Percentiles rank a stretch among this genome's conserved stretches.
These are phyloP conservation scores for Tupiocoris notatus DNA, from an alignment of 2,888 invertebrate genomes.

Conservation along the genomic window DNA sequence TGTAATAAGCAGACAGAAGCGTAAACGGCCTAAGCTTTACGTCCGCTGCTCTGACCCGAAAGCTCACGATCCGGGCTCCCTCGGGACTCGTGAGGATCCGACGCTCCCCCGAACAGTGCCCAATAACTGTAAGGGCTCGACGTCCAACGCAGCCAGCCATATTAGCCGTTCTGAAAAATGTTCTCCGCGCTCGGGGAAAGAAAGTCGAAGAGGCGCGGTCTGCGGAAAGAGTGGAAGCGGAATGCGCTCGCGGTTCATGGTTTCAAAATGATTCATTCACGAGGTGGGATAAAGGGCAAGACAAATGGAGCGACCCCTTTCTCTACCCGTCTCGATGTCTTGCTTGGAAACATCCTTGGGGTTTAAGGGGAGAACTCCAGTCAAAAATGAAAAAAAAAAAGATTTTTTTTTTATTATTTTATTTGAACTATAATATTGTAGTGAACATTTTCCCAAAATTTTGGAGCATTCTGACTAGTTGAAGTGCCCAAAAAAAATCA, in stretches of 20 bases:
- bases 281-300: conserved; percentile 38
- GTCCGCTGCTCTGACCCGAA: background rate
- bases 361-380: conserved; percentile 8
- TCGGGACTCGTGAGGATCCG: background rate
- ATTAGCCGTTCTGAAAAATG: conserved; percentile 37
- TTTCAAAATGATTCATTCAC: conserved; percentile 41
- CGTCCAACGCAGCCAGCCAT: background rate
- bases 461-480: too few relatives aligned
- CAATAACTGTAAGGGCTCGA: conserved; percentile 25
- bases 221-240: background rate
- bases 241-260: conserved; percentile 28
- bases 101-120: conserved; percentile 8
- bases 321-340: background rate
- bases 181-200: conserved; percentile 7
- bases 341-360: background rate
- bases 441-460: too few relatives aligned
- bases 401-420: too few relatives aligned
- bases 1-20: too few relatives aligned
- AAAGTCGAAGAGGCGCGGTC: conserved; percentile 6
- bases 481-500: too few relatives aligned
- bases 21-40: too few relatives aligned
- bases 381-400: background rate
- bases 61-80: background rate
- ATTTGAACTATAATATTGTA: too few relatives aligned
- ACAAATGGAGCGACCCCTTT: conserved; percentile 23